Conservation (phyloP, 1,140 invertebrate species). For the Brevipalpus yothersi region DNA sequence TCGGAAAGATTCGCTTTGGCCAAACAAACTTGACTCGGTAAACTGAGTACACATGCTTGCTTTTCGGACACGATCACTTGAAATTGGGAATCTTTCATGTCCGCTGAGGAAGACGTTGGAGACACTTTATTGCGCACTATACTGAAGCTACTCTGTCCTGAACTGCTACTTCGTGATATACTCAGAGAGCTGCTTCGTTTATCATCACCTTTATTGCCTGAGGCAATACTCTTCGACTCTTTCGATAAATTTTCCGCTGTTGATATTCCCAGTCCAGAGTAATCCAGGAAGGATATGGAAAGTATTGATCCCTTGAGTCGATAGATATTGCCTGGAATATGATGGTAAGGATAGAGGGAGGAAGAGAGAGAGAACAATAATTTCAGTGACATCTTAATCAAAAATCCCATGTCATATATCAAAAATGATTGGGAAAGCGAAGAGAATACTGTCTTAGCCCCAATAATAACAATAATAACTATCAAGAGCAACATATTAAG, state of each 20-base stretch:
- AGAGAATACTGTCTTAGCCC: no score
- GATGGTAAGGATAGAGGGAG: no score
- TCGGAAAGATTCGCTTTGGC: constrained; percentile 36
- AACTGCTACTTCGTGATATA: constrained; percentile 1
- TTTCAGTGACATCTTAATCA: no score
- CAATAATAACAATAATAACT: no score
- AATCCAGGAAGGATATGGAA: constrained; percentile 81
- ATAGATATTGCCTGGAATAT: constrained; percentile 54
- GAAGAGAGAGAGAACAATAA: no score
- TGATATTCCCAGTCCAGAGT: constrained; percentile 34
- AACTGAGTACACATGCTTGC: constrained; percentile 70
- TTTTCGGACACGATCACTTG: constrained; percentile 79
- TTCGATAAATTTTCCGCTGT: constrained; percentile 29
- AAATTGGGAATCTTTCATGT: constrained; percentile 56
- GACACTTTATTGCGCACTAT: constrained; percentile 35
- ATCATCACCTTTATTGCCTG: not conserved
- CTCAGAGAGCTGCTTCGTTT: constrained; percentile 1
- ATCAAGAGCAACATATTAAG: no score
- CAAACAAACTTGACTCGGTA: constrained; percentile 51
- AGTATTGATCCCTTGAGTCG: constrained; percentile 77
- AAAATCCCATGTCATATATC: no score
- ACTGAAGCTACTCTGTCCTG: not conserved
- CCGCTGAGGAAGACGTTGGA: constrained; percentile 31
- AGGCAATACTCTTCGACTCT: constrained; percentile 22
- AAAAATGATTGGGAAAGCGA: no score